Evolutionary conservation across 1,140 invertebrate species (phyloP).

Genomic region (Venustaconcha ellipsiformis): DNA sequence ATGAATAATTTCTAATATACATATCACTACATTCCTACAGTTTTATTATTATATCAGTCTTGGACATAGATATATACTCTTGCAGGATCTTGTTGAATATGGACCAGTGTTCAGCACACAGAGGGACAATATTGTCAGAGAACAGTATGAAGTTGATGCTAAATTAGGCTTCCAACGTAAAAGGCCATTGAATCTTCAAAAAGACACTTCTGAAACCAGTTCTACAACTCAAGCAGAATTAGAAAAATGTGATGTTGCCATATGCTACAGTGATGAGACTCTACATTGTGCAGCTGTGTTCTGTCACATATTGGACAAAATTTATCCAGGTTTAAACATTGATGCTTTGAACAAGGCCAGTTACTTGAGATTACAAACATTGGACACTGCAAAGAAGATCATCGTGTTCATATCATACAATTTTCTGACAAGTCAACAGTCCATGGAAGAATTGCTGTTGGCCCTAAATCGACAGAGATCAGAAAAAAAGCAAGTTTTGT

Average conservation of each 20-base stretch:
- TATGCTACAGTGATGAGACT: constrained; percentile 16
- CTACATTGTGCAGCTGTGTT: constrained; percentile 11
- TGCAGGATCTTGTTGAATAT: too few relatives aligned
- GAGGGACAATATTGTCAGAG: too few relatives aligned
- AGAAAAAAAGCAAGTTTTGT: not conserved
- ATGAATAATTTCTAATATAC: too few relatives aligned
- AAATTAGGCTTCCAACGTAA: too few relatives aligned
- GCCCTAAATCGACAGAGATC: constrained; percentile 17
- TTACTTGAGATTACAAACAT: constrained; percentile 1
- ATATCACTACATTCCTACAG: too few relatives aligned
- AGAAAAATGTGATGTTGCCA: not conserved
- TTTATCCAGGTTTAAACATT: constrained; percentile 23
- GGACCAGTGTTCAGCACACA: too few relatives aligned
- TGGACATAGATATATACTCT: too few relatives aligned
- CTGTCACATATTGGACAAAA: constrained; percentile 1
- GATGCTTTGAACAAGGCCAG: not conserved
- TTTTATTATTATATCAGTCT: too few relatives aligned
- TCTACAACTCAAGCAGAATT: too few relatives aligned
- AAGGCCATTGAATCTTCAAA: too few relatives aligned
- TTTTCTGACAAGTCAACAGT: constrained; percentile 12
- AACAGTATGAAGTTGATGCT: too few relatives aligned
- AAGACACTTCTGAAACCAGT: too few relatives aligned
- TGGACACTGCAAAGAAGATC: constrained; percentile 20
- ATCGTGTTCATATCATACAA: constrained; percentile 22
- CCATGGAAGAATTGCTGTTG: constrained; percentile 24